phyloP scores from a whole-genome alignment of 2,888 invertebrate genomes.

The Tetanocera ferruginea region DNA sequence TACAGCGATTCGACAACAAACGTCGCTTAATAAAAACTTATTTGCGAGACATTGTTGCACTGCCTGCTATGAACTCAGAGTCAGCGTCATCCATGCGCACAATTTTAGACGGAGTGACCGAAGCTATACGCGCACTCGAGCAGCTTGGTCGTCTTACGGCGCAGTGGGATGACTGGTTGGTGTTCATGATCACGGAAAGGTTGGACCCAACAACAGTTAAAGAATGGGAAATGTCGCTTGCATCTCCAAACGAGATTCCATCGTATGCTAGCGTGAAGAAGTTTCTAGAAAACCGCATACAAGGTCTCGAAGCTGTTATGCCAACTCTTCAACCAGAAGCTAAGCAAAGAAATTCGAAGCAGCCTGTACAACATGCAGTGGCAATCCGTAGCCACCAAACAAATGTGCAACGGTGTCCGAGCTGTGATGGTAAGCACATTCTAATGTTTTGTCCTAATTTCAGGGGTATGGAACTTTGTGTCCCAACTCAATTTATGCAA shows the following conservation, averaged over 20 bases:
- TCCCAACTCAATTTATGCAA: neutral
- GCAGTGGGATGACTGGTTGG: slow-evolving; percentile 35
- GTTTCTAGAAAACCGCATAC: slow-evolving; percentile 8
- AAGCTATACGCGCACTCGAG: neutral
- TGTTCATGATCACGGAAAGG: slow-evolving; percentile 17
- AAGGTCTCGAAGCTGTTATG: slow-evolving; percentile 20
- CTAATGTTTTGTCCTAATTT: slow-evolving; percentile 12
- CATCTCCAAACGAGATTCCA: neutral
- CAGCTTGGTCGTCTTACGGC: neutral
- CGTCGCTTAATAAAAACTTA: slow-evolving; percentile 33
- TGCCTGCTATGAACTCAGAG: slow-evolving; percentile 10
- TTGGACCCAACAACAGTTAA: slow-evolving; percentile 11
- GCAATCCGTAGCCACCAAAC: neutral
- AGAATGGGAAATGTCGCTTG: slow-evolving; percentile 30
- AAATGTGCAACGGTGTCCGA: slow-evolving; percentile 10
- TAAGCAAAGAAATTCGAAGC: neutral
- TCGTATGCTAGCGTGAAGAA: neutral
- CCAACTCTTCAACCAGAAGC: neutral
- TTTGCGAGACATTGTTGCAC: slow-evolving; percentile 28
- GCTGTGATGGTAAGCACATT: no score
- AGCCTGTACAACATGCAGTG: neutral
- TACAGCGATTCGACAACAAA: slow-evolving; percentile 37
- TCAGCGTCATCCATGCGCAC: neutral
- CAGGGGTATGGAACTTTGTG: neutral
- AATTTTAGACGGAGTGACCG: neutral